Evolutionary conservation across 2,888 invertebrate species (phyloP), one percentile per base, ranked within the genome.

Genomic region (Drosophila sordidula): DNA sequence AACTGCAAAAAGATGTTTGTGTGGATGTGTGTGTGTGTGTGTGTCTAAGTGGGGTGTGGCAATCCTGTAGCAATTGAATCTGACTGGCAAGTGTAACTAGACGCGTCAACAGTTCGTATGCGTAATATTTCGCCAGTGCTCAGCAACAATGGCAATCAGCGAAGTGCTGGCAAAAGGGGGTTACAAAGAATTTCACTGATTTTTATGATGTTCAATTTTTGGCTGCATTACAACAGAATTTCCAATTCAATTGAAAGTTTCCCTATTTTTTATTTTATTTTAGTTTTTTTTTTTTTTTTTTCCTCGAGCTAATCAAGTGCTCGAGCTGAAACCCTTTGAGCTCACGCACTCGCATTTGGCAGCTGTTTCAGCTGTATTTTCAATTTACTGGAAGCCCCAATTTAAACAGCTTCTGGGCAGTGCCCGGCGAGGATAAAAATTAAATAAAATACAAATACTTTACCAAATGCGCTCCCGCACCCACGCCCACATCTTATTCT

Each of bases 201-300:
- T 75, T 78, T 73, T 59, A 74, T 75, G 75, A 75, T 63, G 52
- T 72, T 63, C 47, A 67, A 71, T 61, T 61, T 62, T 50, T 61
- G 54, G 42, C 47, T 49, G 69, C 55, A 75, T 61, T 71, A 75
- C 75, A 59, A 62, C 32, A 39, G 52, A 77, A 47, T 63, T 54
- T 59, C 56, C 73, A 75, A 75, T 75, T 78, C 56, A 78, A 78
- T 75, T 75, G 75, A 59, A 73, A 78, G 62, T 75, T 52, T 68
- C 68, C 58, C 58, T 32, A 51, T 44, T 54, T 51, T 50, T 56
- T 44, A 25, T 52, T 29, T 29, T 29, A 29, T 26, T 26, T 26
- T 26, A 4, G 6, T 26, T 26, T n/a, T 25, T 25, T 4, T 29
- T 29, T 29, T 29, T 8, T 29, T 9, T 29, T 29, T 29, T 49